A percentile compares a stretch with the other conserved stretches of the same genome.
These are phyloP conservation scores for Dusona sp. DNA, from an alignment of 2,888 invertebrate species.

Conservation along the genomic window DNA sequence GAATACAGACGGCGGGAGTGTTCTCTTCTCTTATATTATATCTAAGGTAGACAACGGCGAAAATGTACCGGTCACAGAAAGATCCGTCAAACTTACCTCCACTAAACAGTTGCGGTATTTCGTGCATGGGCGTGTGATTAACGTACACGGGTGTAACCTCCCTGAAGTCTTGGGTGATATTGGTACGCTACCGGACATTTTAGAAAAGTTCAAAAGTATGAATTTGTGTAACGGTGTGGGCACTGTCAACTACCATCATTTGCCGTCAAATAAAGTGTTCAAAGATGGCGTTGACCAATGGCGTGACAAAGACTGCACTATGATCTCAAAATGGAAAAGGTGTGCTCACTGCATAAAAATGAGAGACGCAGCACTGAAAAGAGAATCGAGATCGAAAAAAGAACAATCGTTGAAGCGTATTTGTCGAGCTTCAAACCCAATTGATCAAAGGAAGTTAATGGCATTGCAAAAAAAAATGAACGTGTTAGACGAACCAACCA, in stretches of 20 bases:
- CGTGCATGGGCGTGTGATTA: conserved; percentile 4
- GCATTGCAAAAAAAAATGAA: conserved; percentile 12
- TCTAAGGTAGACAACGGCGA: neutral
- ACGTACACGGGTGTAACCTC: neutral
- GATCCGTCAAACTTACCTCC: neutral
- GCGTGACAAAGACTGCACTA: conserved; percentile 34
- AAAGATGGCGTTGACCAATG: conserved; percentile 48
- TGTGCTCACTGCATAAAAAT: conserved; percentile 40
- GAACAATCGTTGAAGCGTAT: neutral
- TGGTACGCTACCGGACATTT: neutral
- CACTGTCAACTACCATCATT: conserved; percentile 31
- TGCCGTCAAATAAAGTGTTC: conserved; percentile 20
- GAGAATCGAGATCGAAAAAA: conserved; percentile 22
- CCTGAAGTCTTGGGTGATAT: neutral
- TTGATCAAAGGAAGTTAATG: conserved; percentile 27
- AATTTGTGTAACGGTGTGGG: conserved; percentile 44
- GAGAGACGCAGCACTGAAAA: conserved; percentile 9
- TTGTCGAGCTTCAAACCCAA: neutral
- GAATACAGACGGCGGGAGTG: neutral
- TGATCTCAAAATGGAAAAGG: conserved; percentile 40
- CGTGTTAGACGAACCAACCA: conserved; percentile 34
- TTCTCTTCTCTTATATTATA: neutral
- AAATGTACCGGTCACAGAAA: neutral
- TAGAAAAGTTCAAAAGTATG: conserved; percentile 15
- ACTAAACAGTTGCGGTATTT: conserved; percentile 1